Evolutionary conservation across 2,797 vertebrate genomes (phyloP), one percentile per base, ranked within the genome.

Genomic region (Notolabrus celidotus): DNA sequence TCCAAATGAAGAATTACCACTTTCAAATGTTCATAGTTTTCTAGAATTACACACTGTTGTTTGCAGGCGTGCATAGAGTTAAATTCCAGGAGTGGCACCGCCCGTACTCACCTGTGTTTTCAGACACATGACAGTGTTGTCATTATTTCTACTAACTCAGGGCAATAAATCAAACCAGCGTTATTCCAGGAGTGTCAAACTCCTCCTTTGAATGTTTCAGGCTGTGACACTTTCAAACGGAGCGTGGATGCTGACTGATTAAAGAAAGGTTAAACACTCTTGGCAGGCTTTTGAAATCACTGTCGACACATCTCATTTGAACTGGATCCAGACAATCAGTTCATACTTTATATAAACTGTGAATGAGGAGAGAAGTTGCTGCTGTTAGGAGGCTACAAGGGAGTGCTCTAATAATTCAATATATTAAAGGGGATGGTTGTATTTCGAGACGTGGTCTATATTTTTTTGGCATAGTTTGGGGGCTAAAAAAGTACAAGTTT

Each of bases 261-360:
- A 27, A 46, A 46, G 45, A 23, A 49, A 62, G 36, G 25, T 38
- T 51, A 41, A 51, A 42, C 23, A 31, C n/a, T 41, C 50, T 23
- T 3, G 19, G n/a, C 38, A 42, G 38, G 10, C 8, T 34, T 54
- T 41, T 14, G 1, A 23, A 34, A 25, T 43, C 39, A 34, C 29
- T 0, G 45, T 23, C 22, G 23, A 2, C 22, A 15, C 22, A 23
- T 46, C 11, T 14, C 23, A 14, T 46, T 20, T 19, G 14, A 58
- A 22, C 34, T 57, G 34, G 20, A 65, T 53, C 10, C 3, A 51
- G 27, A 53, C 19, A 17, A 22, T 54, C 27, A 43, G 17, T 12
- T 31, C 9, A 17, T 25, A 20, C 53, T 17, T 43, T 5, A 20
- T 15, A 25, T 15, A 25, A 4, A 34, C 16, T 29, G 34, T 31